phyloP scores from a whole-genome alignment of 2,888 invertebrate species.

The Perizoma affinitatum region DNA sequence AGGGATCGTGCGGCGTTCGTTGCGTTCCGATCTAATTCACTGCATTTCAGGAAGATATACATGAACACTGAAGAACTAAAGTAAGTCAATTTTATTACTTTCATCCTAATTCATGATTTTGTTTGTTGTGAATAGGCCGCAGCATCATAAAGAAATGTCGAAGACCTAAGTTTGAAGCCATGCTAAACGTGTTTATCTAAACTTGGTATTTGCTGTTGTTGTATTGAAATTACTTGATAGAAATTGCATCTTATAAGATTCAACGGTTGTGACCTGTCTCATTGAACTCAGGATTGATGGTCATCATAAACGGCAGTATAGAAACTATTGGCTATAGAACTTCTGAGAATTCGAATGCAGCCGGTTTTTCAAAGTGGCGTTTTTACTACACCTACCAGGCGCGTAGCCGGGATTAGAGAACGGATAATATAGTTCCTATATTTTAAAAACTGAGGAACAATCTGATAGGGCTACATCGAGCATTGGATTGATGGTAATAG shows the following conservation, averaged over 20 bases:
- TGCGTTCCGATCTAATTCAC: constrained; percentile 14
- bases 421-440: not conserved
- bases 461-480: too few relatives aligned
- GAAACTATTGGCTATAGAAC: constrained; percentile 46
- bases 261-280: not conserved
- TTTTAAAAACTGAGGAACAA: too few relatives aligned
- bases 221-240: not conserved
- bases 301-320: constrained; percentile 34
- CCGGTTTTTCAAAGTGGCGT: constrained; percentile 45
- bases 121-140: too few relatives aligned
- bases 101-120: too few relatives aligned
- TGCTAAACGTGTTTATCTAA: too few relatives aligned
- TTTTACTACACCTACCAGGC: constrained; percentile 38
- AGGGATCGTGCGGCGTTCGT: constrained; percentile 14
- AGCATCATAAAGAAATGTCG: too few relatives aligned
- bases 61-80: constrained; percentile 14
- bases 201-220: too few relatives aligned
- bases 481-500: too few relatives aligned
- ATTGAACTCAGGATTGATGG: not conserved
- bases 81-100: constrained; percentile 13
- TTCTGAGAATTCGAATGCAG: constrained; percentile 54
- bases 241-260: not conserved
- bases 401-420: not conserved
- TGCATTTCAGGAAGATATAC: constrained; percentile 2
- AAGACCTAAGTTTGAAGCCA: too few relatives aligned